Evolutionary conservation across 2,888 invertebrate species (phyloP).

Genomic region (Malachius bipustulatus): DNA sequence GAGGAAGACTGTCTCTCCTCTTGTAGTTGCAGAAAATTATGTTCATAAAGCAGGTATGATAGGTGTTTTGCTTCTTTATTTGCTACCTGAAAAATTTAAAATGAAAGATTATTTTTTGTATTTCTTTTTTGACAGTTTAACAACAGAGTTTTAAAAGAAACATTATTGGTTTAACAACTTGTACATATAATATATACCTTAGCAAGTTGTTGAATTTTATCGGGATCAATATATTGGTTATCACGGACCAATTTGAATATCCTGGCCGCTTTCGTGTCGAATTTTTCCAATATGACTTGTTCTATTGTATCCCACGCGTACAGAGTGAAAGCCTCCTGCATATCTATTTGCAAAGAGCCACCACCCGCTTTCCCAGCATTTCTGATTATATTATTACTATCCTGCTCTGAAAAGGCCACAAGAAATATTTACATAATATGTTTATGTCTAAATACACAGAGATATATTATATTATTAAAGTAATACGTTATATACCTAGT

Average conservation of each 20-base stretch:
- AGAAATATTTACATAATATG: too few relatives aligned
- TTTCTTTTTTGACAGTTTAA: too few relatives aligned
- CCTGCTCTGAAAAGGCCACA: slow-evolving; percentile 58
- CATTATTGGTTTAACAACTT: too few relatives aligned
- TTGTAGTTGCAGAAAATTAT: slow-evolving; percentile 60
- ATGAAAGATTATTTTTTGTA: too few relatives aligned
- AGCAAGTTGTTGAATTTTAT: slow-evolving; percentile 79
- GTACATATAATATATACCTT: too few relatives aligned
- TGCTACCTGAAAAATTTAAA: too few relatives aligned
- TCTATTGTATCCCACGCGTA: slow-evolving; percentile 66
- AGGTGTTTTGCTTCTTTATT: slow-evolving; percentile 86
- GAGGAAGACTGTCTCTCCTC: slow-evolving; percentile 45
- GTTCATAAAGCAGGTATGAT: slow-evolving; percentile 73
- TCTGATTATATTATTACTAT: slow-evolving; percentile 60
- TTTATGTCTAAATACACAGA: too few relatives aligned
- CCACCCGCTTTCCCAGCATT: slow-evolving; percentile 71
- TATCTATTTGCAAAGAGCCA: slow-evolving; percentile 68
- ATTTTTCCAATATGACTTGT: slow-evolving; percentile 72
- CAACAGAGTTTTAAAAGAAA: too few relatives aligned
- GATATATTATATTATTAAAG: too few relatives aligned
- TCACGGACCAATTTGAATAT: slow-evolving; percentile 75
- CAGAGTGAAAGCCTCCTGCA: slow-evolving; percentile 55
- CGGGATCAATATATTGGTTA: slow-evolving; percentile 80
- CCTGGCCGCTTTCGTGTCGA: slow-evolving; percentile 72
- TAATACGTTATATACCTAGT: slow-evolving; percentile 47